Evolutionary conservation across 2,113 vertebrate species (phyloP).

Genomic region (Paracanthobrama guichenoti): DNA sequence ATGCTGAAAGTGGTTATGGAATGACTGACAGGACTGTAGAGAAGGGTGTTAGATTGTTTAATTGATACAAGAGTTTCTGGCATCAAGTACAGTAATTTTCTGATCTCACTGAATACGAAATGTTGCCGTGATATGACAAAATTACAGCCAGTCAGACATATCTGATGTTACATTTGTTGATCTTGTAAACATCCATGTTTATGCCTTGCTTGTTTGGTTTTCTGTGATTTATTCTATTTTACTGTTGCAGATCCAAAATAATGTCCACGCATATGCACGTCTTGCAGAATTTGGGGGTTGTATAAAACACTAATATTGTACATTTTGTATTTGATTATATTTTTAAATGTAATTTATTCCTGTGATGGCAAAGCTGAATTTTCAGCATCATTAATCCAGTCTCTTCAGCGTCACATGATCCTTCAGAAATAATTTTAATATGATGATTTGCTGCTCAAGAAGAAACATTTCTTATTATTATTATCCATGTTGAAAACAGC

Average conservation of each 20-base stretch:
- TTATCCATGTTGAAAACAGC: no score
- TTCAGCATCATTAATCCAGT: no score
- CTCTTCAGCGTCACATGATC: not conserved
- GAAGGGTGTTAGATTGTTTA: not conserved
- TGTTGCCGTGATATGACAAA: not conserved
- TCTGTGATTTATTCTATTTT: not conserved
- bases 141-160: not conserved
- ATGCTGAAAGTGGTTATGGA: not conserved
- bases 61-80: not conserved
- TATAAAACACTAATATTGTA: no score
- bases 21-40: conserved; percentile 20
- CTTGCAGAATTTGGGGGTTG: no score
- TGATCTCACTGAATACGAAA: not conserved
- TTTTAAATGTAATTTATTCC: no score
- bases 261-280: no score
- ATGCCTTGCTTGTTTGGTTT: not conserved
- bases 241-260: not conserved
- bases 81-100: not conserved
- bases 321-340: no score
- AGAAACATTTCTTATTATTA: no score
- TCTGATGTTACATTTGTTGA: not conserved
- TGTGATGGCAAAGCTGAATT: no score
- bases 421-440: no score
- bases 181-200: not conserved
- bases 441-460: not conserved